These are phyloP conservation scores for Drusus annulatus DNA, from an alignment of 1,140 invertebrate species.

Conservation along the genomic window DNA sequence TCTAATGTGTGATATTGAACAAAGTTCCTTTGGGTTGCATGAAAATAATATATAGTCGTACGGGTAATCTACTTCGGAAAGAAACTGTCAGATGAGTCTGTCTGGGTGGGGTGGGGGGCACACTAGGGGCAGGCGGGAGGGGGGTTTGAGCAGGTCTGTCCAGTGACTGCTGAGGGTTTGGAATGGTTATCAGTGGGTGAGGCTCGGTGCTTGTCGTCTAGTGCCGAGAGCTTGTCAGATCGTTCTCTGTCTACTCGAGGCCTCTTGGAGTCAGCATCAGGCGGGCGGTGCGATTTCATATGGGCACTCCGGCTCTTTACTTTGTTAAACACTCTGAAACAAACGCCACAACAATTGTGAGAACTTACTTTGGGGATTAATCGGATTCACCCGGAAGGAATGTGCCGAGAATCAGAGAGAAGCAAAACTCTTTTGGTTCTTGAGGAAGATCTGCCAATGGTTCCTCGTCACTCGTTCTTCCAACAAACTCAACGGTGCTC, in stretches of 20 bases:
- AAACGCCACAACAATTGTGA: conserved; percentile 60
- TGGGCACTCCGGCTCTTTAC: conserved; percentile 98
- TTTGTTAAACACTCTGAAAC: conserved; percentile 95
- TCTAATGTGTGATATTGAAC: too few species aligned
- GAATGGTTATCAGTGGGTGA: conserved; percentile 65
- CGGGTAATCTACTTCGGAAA: too few species aligned
- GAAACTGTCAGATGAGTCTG: too few species aligned
- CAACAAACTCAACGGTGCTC: neutral
- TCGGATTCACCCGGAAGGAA: neutral
- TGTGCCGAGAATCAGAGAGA: neutral
- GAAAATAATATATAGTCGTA: too few species aligned
- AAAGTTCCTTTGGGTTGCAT: too few species aligned
- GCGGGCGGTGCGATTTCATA: conserved; percentile 96
- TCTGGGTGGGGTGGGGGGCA: neutral
- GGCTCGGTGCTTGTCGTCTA: conserved; percentile 65
- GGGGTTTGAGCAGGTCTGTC: conserved; percentile 56
- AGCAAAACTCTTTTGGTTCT: conserved; percentile 58
- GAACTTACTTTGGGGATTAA: conserved; percentile 2
- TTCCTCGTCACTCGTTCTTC: conserved; percentile 1
- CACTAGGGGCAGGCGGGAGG: conserved; percentile 41
- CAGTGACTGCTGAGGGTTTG: conserved; percentile 61
- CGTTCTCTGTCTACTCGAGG: conserved; percentile 68
- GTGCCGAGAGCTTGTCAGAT: conserved; percentile 71
- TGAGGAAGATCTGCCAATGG: neutral
- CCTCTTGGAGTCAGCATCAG: conserved; percentile 77